These are phyloP conservation scores for Eonycteris spelaea DNA, from an alignment of 2,113 vertebrate genomes.

Conservation along the genomic window DNA sequence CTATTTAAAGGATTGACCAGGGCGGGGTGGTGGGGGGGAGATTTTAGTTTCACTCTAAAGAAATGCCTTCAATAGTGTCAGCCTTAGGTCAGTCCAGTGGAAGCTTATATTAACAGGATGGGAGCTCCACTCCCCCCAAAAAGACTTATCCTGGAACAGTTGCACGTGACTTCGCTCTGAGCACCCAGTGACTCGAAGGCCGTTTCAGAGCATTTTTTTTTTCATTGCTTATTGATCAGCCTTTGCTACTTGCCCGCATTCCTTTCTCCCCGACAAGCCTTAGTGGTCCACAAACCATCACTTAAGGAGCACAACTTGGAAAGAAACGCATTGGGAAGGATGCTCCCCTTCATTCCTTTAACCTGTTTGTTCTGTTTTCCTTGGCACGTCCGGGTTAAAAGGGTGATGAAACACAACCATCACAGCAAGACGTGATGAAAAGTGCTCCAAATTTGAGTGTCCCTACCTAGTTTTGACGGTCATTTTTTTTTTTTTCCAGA, in stretches of 20 bases:
- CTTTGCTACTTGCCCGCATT: fast-evolving
- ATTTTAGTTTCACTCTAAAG: not conserved
- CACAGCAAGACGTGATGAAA: not conserved
- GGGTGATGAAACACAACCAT: not conserved
- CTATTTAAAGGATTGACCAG: not conserved
- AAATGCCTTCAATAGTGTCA: not conserved
- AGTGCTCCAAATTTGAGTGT: not conserved
- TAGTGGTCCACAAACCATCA: fast-evolving
- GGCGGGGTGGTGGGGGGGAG: fast-evolving
- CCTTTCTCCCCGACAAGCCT: not conserved
- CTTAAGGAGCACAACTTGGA: not conserved
- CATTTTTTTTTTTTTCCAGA: not conserved
- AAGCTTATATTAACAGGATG: not conserved
- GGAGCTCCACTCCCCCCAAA: not conserved
- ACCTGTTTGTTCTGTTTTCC: not conserved
- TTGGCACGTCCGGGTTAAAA: not conserved
- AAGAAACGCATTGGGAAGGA: not conserved
- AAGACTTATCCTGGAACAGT: not conserved
- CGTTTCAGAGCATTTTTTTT: not conserved
- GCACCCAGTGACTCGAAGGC: not conserved
- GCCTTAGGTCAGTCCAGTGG: not conserved
- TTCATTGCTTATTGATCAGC: not conserved
- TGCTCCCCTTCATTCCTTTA: not conserved
- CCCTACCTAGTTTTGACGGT: not conserved
- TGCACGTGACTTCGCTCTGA: not conserved